These are phyloP conservation scores for Catagonus wagneri DNA, from an alignment of 2,113 vertebrate species.

Conservation along the genomic window DNA sequence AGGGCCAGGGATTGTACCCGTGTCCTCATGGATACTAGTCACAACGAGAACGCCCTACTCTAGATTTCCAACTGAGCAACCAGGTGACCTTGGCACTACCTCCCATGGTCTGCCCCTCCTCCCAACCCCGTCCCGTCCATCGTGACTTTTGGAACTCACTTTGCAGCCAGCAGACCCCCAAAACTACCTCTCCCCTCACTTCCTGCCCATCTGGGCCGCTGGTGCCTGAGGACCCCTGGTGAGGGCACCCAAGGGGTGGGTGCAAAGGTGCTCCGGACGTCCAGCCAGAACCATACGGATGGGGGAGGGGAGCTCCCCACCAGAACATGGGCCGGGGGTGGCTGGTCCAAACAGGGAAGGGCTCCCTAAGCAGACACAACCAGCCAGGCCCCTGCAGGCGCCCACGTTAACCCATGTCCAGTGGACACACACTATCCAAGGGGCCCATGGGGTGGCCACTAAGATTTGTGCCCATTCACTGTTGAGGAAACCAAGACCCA, in stretches of 20 bases:
- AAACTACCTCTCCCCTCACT: not conserved
- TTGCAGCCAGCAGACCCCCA: not conserved
- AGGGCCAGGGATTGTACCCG: too few relatives aligned
- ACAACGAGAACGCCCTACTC: not conserved
- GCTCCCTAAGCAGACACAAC: not conserved
- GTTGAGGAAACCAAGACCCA: not conserved
- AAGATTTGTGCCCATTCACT: not conserved
- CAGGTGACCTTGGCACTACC: too few relatives aligned
- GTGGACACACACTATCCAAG: rapidly evolving
- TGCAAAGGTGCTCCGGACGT: too few relatives aligned
- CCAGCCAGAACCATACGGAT: not conserved
- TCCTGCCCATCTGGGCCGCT: not conserved
- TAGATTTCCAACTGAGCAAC: not conserved
- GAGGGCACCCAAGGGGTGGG: not conserved
- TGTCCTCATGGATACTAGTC: too few relatives aligned
- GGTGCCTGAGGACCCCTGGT: not conserved
- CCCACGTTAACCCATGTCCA: not conserved
- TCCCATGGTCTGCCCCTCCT: rapidly evolving
- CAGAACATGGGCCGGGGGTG: rapidly evolving
- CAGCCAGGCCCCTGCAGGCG: not conserved
- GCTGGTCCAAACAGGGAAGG: too few relatives aligned
- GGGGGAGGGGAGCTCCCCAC: not conserved
- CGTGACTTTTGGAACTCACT: not conserved
- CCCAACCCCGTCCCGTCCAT: not conserved
- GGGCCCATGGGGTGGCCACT: rapidly evolving